These are phyloP conservation scores for Apantesis nais DNA, from an alignment of 2,888 invertebrate species.

Conservation along the genomic window DNA sequence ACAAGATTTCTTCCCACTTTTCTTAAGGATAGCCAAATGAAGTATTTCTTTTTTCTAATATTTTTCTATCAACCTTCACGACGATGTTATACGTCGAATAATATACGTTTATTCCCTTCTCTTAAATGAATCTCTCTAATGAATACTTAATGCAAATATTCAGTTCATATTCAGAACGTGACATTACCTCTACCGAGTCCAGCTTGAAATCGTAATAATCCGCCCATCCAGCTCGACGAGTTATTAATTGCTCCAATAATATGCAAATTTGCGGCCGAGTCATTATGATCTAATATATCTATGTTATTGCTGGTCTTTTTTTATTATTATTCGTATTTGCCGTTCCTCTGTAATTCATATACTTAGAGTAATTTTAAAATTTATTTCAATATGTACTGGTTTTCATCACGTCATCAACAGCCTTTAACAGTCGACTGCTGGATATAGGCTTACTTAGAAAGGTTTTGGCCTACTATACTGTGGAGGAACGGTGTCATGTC, in stretches of 20 bases:
- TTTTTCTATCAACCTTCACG: no score
- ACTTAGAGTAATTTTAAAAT: no score
- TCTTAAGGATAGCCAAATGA: no score
- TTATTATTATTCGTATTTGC: slow-evolving; percentile 29
- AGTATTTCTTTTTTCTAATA: no score
- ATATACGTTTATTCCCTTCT: neutral
- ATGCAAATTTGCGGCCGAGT: slow-evolving; percentile 51
- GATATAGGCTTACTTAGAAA: no score
- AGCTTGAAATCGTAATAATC: slow-evolving; percentile 40
- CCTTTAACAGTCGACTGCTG: no score
- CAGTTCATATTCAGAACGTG: slow-evolving; percentile 12
- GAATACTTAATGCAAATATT: slow-evolving; percentile 9
- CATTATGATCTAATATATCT: slow-evolving; percentile 35
- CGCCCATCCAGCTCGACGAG: slow-evolving; percentile 28
- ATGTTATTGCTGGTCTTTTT: slow-evolving; percentile 33
- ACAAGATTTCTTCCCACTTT: no score
- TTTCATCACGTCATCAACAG: no score
- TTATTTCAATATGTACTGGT: no score
- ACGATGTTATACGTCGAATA: neutral
- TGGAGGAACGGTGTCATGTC: no score
- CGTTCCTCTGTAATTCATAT: neutral
- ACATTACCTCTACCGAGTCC: slow-evolving; percentile 18
- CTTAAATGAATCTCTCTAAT: neutral
- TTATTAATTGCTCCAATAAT: slow-evolving; percentile 64
- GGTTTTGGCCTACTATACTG: no score